Percentiles rank a stretch among this genome's conserved stretches.
Evolutionary conservation across 2,888 invertebrate species (phyloP).

Genomic region (Xestia c-nigrum): DNA sequence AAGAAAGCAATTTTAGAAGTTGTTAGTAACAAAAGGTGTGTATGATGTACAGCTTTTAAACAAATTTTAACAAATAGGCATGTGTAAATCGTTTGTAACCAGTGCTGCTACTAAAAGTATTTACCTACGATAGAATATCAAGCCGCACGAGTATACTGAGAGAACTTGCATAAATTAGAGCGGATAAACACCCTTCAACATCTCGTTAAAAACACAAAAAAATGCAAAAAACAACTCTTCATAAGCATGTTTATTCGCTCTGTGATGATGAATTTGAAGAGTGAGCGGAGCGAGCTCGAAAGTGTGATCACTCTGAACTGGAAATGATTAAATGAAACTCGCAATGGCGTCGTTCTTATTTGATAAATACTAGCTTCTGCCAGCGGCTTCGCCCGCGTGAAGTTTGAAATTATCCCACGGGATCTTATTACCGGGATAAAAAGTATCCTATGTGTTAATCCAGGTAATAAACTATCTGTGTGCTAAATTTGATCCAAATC

Average conservation of each 20-base stretch:
- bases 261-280: not conserved
- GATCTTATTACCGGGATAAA: too few relatives aligned
- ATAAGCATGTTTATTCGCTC: too few relatives aligned
- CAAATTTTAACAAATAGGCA: not conserved
- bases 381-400: too few relatives aligned
- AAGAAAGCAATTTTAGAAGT: constrained; percentile 68
- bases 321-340: not conserved
- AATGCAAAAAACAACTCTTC: too few relatives aligned
- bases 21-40: constrained; percentile 66
- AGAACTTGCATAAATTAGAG: not conserved
- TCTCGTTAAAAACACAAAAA: too few relatives aligned
- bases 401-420: too few relatives aligned
- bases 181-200: not conserved
- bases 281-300: not conserved
- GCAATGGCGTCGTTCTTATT: not conserved
- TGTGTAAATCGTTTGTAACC: not conserved
- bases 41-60: not conserved
- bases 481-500: too few relatives aligned
- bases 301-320: not conserved
- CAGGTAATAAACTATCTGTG: too few relatives aligned
- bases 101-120: not conserved
- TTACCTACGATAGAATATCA: not conserved
- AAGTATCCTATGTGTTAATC: too few relatives aligned
- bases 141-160: not conserved
- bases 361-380: too few relatives aligned